Evolutionary conservation across 2,113 vertebrate genomes (phyloP), one percentile per base, ranked within the genome.

Genomic region (Casuarius casuarius): DNA sequence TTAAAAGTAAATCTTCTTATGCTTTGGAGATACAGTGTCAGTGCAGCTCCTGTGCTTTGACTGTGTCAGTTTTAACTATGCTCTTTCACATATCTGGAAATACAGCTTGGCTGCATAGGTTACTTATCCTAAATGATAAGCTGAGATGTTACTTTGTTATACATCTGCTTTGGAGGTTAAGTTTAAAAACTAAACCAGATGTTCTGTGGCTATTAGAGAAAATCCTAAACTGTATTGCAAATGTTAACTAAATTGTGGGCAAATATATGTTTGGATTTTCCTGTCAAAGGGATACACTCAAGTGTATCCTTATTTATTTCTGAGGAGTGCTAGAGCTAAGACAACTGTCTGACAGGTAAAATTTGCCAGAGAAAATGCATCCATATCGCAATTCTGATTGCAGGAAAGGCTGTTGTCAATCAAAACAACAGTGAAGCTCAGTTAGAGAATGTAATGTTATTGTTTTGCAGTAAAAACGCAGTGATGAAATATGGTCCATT

Each of bases 181-280:
- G 72, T 26, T 89, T 81, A 44, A 76, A 90, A 89, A 79, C 75
- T 38, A 87, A 90, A 29, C 76, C 79, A 48, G 46, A 44, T 75
- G 21, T 28, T 82, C 62, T 54, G 73, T 12, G 70, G 68, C 81
- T 97, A 70, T 95, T 61, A 92, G 87, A 90, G 81, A 38, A 95
- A 86, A 90, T 82, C 96, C 86, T 66, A 77, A 90, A 61, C 83
- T 63, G 40, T 54, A 75, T 63, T 68, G 94, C 59, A 83, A 92
- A 94, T 54, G 89, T 93, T 95, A 95, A n/a, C 92, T 89, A 79
- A 91, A 92, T 25, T 84, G 94, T 90, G 96, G 92, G 65, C 75
- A 80, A 97, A 65, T 86, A 76, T 65, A 40, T 33, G 83, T 76
- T 40, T 91, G 78, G 92, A 46, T 94, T 97, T 88, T 94, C 91